These are phyloP conservation scores for Pammene aurita DNA, from an alignment of 2,888 invertebrate genomes.

Conservation along the genomic window DNA sequence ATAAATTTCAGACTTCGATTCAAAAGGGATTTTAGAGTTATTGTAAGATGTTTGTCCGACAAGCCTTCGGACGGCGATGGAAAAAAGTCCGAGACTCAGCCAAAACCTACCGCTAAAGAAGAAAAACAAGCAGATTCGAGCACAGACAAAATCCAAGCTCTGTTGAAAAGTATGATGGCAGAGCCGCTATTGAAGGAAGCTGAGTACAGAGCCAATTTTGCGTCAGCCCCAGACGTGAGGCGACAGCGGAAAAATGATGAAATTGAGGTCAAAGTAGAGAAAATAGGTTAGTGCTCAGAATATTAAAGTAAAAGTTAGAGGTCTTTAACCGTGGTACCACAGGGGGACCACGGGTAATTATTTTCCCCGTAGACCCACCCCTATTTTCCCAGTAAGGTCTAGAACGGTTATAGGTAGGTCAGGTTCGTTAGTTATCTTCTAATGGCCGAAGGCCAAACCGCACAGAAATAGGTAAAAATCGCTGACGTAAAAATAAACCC, in stretches of 20 bases:
- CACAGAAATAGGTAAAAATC: too few relatives aligned
- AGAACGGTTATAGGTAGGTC: too few relatives aligned
- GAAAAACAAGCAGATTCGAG: slow-evolving; percentile 56
- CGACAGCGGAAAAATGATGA: slow-evolving; percentile 57
- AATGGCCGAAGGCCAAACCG: too few relatives aligned
- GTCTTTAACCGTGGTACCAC: too few relatives aligned
- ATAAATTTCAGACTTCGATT: slow-evolving; percentile 53
- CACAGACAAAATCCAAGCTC: slow-evolving; percentile 72
- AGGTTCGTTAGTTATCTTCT: too few relatives aligned
- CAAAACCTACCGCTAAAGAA: slow-evolving; percentile 45
- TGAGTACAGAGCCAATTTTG: slow-evolving; percentile 69
- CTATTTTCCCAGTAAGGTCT: too few relatives aligned
- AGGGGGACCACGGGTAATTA: too few relatives aligned
- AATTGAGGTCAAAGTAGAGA: slow-evolving; percentile 65
- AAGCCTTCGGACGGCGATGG: slow-evolving; percentile 64
- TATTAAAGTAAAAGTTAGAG: background rate
- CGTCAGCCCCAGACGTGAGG: slow-evolving; percentile 63
- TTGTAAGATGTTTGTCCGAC: slow-evolving; percentile 61
- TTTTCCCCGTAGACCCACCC: too few relatives aligned
- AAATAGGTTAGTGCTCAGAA: slow-evolving; percentile 63
- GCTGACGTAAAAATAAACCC: too few relatives aligned
- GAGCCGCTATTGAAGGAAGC: slow-evolving; percentile 68
- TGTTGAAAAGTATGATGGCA: slow-evolving; percentile 73
- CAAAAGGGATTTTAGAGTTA: slow-evolving; percentile 56
- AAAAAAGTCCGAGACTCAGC: slow-evolving; percentile 54